These are phyloP conservation scores for Mythimna lalbum DNA, from an alignment of 2,888 invertebrate species.

Conservation along the genomic window DNA sequence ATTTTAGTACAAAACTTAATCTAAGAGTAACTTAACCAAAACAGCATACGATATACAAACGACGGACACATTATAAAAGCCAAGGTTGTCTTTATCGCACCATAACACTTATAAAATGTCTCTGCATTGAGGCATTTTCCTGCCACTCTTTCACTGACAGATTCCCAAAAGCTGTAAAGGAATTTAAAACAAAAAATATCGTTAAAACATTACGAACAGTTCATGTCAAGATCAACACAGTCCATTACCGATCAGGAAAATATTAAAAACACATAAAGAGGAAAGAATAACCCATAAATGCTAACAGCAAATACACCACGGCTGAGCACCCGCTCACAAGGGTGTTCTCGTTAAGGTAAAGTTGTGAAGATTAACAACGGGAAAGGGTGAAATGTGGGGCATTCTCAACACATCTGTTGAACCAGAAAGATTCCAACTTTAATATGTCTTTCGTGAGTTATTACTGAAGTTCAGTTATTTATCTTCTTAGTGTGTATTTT, in stretches of 20 bases:
- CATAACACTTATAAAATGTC: too few relatives aligned
- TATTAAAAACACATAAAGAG: slow-evolving; percentile 40
- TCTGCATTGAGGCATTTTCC: too few relatives aligned
- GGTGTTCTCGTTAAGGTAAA: slow-evolving; percentile 25
- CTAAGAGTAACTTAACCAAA: too few relatives aligned
- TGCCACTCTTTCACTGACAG: too few relatives aligned
- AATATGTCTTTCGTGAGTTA: slow-evolving; percentile 47
- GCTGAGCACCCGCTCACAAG: slow-evolving; percentile 19
- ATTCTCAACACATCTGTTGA: slow-evolving; percentile 39
- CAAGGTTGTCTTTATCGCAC: too few relatives aligned
- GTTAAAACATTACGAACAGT: not conserved
- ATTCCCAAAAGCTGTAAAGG: not conserved
- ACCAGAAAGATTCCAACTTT: slow-evolving; percentile 47
- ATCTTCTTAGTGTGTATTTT: slow-evolving; percentile 12
- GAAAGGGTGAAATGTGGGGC: slow-evolving; percentile 33
- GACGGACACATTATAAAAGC: too few relatives aligned
- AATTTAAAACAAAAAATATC: not conserved
- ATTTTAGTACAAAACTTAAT: too few relatives aligned
- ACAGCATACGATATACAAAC: too few relatives aligned
- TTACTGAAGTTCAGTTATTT: slow-evolving; percentile 45
- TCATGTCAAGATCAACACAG: slow-evolving; percentile 23
- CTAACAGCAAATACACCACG: slow-evolving; percentile 33
- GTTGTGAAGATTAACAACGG: slow-evolving; percentile 51
- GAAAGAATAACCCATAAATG: slow-evolving; percentile 15
- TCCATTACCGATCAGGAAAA: slow-evolving; percentile 39